These are phyloP conservation scores for Abscondita cerata DNA, from an alignment of 2,888 invertebrate species.

Conservation along the genomic window DNA sequence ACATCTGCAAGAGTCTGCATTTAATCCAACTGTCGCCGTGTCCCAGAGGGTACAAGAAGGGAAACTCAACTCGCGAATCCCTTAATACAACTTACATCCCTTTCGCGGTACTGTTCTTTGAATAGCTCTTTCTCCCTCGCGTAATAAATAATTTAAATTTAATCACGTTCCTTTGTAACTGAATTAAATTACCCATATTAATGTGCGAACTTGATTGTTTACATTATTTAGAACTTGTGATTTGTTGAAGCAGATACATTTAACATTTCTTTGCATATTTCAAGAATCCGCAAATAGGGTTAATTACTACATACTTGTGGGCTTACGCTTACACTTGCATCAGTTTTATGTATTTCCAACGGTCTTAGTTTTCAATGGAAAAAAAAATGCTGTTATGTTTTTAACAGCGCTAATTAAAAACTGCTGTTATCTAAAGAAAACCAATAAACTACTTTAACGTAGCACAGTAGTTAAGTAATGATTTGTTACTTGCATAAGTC, in stretches of 20 bases:
- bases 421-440: no score
- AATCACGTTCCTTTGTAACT: constrained; percentile 56
- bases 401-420: no score
- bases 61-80: constrained; percentile 41
- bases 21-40: constrained; percentile 35
- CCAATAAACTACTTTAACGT: no score
- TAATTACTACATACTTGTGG: no score
- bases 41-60: constrained; percentile 38
- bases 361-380: no score
- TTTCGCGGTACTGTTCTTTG: constrained; percentile 38
- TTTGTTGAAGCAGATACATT: constrained; percentile 31
- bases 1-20: constrained; percentile 30
- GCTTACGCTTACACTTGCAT: no score
- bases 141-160: constrained; percentile 59
- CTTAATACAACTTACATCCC: constrained; percentile 43
- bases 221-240: constrained; percentile 46
- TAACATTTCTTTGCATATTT: constrained; percentile 23
- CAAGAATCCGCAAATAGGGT: not conserved
- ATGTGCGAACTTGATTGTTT: constrained; percentile 51
- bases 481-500: no score
- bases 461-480: no score
- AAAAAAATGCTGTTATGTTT: no score
- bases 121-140: constrained; percentile 43
- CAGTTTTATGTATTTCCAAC: no score
- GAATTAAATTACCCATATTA: constrained; percentile 56